A percentile compares a stretch with the other conserved stretches of the same genome.
phyloP scores from a whole-genome alignment of 2,797 vertebrate species.

The Phrynocephalus forsythii region DNA sequence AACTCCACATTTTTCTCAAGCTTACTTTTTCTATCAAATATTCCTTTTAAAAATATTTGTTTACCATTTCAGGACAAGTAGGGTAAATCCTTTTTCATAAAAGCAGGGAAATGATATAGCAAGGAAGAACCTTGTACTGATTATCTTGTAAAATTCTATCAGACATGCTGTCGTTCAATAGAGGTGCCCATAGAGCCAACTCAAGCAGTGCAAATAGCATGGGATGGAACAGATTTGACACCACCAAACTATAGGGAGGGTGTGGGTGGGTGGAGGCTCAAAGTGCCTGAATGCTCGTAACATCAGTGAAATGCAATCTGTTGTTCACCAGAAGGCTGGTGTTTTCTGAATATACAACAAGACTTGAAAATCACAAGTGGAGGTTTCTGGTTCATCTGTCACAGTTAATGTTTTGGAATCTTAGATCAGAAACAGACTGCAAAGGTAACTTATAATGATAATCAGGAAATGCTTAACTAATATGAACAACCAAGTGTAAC shows the following conservation, averaged over 20 bases:
- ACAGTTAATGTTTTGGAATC: neutral
- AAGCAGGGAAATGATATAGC: neutral
- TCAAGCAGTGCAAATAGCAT: neutral
- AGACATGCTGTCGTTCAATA: neutral
- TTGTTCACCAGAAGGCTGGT: neutral
- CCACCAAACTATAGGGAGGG: neutral
- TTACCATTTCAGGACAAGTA: neutral
- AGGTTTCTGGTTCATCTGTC: slow-evolving; percentile 33
- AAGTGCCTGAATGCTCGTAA: no score
- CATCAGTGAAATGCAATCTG: neutral
- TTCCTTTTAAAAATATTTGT: no score
- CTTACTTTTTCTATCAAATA: neutral
- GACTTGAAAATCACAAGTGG: neutral
- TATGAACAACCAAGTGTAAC: no score
- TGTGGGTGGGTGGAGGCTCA: no score
- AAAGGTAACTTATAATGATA: no score
- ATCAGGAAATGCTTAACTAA: no score
- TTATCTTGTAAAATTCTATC: neutral
- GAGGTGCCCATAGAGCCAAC: neutral
- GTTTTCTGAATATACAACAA: slow-evolving; percentile 26
- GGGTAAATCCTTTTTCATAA: neutral
- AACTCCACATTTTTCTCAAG: neutral
- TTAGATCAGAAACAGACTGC: neutral
- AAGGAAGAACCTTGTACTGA: neutral
- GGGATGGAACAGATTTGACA: neutral